Evolutionary conservation across 2,113 vertebrate species (phyloP).

Genomic region (Ptychochromis oligacanthus): DNA sequence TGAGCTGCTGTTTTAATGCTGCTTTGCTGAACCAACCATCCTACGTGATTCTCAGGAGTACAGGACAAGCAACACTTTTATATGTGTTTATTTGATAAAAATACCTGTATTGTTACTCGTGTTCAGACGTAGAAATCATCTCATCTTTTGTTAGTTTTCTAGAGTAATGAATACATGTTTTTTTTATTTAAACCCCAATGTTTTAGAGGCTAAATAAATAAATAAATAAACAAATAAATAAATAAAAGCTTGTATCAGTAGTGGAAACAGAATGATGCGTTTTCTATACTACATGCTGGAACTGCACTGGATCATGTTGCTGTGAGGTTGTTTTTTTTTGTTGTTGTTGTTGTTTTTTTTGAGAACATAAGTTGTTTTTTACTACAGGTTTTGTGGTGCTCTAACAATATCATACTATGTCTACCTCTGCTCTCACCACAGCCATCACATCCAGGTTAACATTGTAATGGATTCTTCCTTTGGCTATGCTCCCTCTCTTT

Average conservation of each 20-base stretch:
- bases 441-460: neutral
- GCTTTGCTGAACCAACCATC: no score
- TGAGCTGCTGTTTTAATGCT: neutral
- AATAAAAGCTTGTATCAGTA: no score
- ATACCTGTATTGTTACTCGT: no score
- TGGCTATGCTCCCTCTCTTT: neutral
- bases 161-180: no score
- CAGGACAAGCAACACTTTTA: no score
- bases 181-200: no score
- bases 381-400: neutral
- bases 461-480: neutral
- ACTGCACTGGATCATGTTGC: neutral
- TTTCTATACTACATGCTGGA: neutral
- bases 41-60: no score
- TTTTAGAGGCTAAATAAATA: neutral
- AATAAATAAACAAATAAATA: neutral
- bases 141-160: neutral
- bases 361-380: neutral
- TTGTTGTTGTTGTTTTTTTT: no score
- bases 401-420: neutral
- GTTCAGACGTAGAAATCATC: neutral
- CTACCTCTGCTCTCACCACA: neutral
- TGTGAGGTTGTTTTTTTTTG: neutral
- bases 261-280: no score
- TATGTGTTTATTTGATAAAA: no score